Base-by-base conservation (phyloP, 2,113 vertebrate genomes). In the Notiomystis cincta region DNA sequence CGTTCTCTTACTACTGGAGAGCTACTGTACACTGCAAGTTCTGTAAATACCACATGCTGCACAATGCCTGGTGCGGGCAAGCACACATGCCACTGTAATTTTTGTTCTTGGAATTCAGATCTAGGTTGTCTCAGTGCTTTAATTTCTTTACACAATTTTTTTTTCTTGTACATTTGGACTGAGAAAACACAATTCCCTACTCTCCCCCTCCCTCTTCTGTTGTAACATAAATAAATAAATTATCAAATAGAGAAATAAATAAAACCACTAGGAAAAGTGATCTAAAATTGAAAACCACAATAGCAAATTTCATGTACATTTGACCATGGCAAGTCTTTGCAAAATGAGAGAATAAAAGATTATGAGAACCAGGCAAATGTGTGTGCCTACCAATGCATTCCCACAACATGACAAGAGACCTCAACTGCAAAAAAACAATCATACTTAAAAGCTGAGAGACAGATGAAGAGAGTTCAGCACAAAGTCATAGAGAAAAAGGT, bases 331-430 rank as follows among this genome's bases (percentile, higher is more conserved):
- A 89, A 81, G 58, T 21, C 85, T 93, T 91, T n/a, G 66, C 69
- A 92, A 96, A 96, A 92, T 44, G 21, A 94, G 78, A 56, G 42
- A 95, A 73, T 87, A 90, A 84, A 95, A 87, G 67, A 94, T 75
- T 73, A 81, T 66, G 56, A 81, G 51, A 95, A 70, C 24, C 73
- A 93, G 58, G 82, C 30, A 95, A 64, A 96, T 1, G 50, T 42
- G 31, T 24, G 16, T 61, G 22, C 38, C 79, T 61, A 37, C n/a
- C 33, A 81, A 65, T 58, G 54, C 53, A 92, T 51, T 87, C 91
- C 84, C 75, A 94, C 81, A 96, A 95, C 72, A 92, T 5, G 2
- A 89, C 58, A 83, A 66, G 64, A 93, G 90, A 96, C 56, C 51
- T 83, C 60, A 80, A 90, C 69, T 89, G 86, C 70, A 76, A 73